These are phyloP conservation scores for Bombus waltoni DNA, from an alignment of 1,140 invertebrate genomes.

Conservation along the genomic window DNA sequence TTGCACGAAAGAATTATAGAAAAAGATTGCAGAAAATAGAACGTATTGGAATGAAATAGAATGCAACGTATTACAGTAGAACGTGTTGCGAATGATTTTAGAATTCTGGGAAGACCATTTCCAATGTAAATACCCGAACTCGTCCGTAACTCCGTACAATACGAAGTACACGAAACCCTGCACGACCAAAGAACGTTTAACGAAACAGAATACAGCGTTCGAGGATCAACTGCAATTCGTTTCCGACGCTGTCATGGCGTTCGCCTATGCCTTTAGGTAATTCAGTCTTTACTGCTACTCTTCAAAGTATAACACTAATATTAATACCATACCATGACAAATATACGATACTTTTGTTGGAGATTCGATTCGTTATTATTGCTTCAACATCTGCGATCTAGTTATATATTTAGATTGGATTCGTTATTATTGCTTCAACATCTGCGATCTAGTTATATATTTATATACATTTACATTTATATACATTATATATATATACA, in stretches of 20 bases:
- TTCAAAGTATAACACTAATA: not conserved
- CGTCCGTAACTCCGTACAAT: constrained; percentile 92
- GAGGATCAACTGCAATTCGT: constrained; percentile 96
- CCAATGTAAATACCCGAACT: constrained; percentile 91
- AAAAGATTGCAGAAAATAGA: not conserved
- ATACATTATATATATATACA: no score
- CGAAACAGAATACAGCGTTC: constrained; percentile 89
- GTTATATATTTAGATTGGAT: no score
- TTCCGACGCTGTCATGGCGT: constrained; percentile 95
- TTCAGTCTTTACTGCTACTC: not conserved
- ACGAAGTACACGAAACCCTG: constrained; percentile 87
- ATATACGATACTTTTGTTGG: no score
- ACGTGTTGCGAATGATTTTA: constrained; percentile 77
- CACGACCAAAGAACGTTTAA: constrained; percentile 88
- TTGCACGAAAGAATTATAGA: not conserved
- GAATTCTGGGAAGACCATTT: constrained; percentile 98
- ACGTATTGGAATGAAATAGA: not conserved
- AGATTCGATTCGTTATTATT: no score
- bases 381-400: no score
- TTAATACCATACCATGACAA: not conserved
- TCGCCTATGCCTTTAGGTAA: constrained; percentile 93
- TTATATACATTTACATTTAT: no score
- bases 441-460: not conserved
- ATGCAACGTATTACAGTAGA: not conserved
- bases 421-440: no score